Evolutionary conservation across 2,113 vertebrate genomes (phyloP).

Genomic region (Callionymus lyra): DNA sequence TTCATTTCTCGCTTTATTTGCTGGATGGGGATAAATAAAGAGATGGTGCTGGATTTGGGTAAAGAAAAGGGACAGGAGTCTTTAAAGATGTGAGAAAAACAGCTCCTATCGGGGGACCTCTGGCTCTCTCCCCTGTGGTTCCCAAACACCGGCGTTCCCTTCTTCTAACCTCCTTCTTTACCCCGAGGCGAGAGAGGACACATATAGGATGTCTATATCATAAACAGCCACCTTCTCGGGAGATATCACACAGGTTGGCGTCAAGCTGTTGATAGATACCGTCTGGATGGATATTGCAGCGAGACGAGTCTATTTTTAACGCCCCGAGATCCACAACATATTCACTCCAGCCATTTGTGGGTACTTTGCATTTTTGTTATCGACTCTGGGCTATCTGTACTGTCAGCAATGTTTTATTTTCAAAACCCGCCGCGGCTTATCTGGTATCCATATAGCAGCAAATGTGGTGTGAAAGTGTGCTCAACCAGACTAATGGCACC

Average conservation of each 20-base stretch:
- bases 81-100: constrained; percentile 10
- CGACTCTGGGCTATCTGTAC: constrained; percentile 4
- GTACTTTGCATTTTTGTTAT: constrained; percentile 8
- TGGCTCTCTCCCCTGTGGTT: constrained; percentile 14
- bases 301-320: constrained; percentile 18
- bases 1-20: constrained; percentile 61
- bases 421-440: neutral
- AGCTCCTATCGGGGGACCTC: constrained; percentile 11
- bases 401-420: constrained; percentile 1
- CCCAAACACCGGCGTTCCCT: constrained; percentile 7
- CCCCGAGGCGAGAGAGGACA: constrained; percentile 15
- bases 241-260: constrained; percentile 13
- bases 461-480: neutral
- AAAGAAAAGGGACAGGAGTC: constrained; percentile 17
- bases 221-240: constrained; percentile 21
- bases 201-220: constrained; percentile 27
- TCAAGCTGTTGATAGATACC: constrained; percentile 7
- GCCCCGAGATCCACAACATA: constrained; percentile 3
- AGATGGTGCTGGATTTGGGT: constrained; percentile 32
- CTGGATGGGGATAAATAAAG: constrained; percentile 53
- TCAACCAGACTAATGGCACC: no score
- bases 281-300: constrained; percentile 6
- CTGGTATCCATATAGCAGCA: neutral
- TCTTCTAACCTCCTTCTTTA: constrained; percentile 12
- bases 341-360: constrained; percentile 6